Base-by-base conservation (phyloP, 2,888 invertebrate genomes). In the Hipparchia sbordonii region DNA sequence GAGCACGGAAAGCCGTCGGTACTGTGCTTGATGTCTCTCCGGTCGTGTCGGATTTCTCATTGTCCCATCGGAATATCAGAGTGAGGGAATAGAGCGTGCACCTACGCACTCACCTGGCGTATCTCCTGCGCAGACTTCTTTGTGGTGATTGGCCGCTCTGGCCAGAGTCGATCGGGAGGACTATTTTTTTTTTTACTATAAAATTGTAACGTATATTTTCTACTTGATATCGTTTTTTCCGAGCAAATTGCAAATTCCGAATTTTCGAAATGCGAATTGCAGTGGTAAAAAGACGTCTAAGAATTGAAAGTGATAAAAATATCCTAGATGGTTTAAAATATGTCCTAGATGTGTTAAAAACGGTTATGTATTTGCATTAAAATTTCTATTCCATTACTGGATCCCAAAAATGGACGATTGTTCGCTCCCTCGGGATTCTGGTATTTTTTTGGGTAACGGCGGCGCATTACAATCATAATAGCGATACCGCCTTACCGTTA, bases 381-480 rank as follows among this genome's bases (percentile, higher is more conserved):
- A 74, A 68, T 74, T 79, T 76, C 77, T 72, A 75, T 75, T 82
- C 77, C 72, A 75, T 75, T 82, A 82, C 82, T 79, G 80, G 79
- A 84, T 84, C 85, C 84, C 81, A 78, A 82, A 82, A 82, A 82
- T 81, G 78, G 80, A 85, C 83, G 82, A 87, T 87, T 84, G 83
- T 80, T 79, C 74, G 81, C 83, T 85, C 88, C 84, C 86, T 39
- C 85, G 80, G 80, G 82, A 84, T 82, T 82, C 79, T 80, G 79
- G 80, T 80, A 87, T 86, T 85, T 80, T 76, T 74, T 77, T 79
- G 86, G 83, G 86, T 88, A 91, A 89, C 89, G 89, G 89, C 89
- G 85, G 88, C 89, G 79, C 86, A 92, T 93, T 93, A 91, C 85
- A 93, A 93, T 92, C 89, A 93, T 86, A 93, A 93, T 93, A 85